A percentile compares a stretch with the other conserved stretches of the same genome.
These are phyloP conservation scores for Chlorodrepanis virens DNA, from an alignment of 2,113 vertebrate genomes.

Conservation along the genomic window DNA sequence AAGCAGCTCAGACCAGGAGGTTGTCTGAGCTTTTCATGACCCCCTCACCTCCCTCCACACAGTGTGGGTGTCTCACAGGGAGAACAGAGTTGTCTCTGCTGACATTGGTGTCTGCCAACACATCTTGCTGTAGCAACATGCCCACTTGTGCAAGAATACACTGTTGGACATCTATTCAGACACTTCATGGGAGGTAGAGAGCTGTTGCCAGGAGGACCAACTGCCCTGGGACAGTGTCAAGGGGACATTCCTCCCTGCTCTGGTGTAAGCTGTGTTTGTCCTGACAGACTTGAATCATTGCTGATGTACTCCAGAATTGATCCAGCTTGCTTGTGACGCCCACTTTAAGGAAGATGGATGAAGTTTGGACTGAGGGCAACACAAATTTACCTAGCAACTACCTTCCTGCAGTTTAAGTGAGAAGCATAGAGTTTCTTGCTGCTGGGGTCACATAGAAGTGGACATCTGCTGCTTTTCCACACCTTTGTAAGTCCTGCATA, in stretches of 20 bases:
- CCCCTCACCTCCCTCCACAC: rapidly evolving
- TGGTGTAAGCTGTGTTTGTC: background rate
- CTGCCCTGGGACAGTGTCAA: background rate
- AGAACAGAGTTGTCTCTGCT: rapidly evolving
- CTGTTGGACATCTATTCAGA: background rate
- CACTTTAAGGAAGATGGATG: background rate
- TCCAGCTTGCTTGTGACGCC: background rate
- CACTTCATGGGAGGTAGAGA: rapidly evolving
- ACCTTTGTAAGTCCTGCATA: background rate
- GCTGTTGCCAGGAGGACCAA: background rate
- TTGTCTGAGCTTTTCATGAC: background rate
- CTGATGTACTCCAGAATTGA: background rate
- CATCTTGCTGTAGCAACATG: rapidly evolving
- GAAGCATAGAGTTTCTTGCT: background rate
- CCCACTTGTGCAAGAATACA: rapidly evolving
- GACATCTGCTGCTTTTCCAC: background rate
- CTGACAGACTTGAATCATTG: rapidly evolving
- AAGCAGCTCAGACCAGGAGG: background rate
- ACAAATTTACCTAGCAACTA: background rate
- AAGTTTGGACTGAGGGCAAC: background rate
- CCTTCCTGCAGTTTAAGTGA: background rate
- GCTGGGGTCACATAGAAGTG: too few relatives aligned
- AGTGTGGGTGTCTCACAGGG: background rate
- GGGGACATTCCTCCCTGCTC: background rate
- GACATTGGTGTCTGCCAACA: background rate